Base-by-base conservation (phyloP, 1,140 invertebrate genomes). In the Tribolium castaneum region DNA sequence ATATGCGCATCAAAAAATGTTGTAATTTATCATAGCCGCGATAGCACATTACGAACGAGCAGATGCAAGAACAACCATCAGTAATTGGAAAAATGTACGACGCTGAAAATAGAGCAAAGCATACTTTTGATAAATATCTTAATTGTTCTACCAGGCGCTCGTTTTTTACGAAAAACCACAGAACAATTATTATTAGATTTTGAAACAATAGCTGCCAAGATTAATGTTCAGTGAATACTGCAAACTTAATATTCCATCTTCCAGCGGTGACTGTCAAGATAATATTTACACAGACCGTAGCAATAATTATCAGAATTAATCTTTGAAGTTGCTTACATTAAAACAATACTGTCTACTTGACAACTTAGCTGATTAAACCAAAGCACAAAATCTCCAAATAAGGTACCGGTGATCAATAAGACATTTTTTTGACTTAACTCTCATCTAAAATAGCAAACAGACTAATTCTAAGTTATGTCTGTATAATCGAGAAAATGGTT, bases 231-330 rank as follows among this genome's bases (percentile, higher is more conserved):
- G 1, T 16, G 19, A 25, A 59, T 9, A 59, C 25, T 22, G n/a
- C 19, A 59, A 19, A 59, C 54, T 59, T n/a, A 59, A 59, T 59
- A 59, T 25, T 25, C 19, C 54, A 25, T 59, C 19, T 59, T 22
- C 10, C 19, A 25, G 19, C 54, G 19, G 54, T 59, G 19, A n/a
- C 54, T 59, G 54, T 59, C 54, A 59, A 59, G 54, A 59, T 59
- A 59, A 59, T 59, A 59, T 59, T 59, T 59, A 59, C 52, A 56
- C 7, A 51, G 5, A 56, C 14, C 54, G 19, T 22, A 30, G n/a
- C 19, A 59, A 59, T 59, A 59, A 59, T 59, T 59, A 59, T 59
- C 54, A 59, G n/a, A 59, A 59, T 59, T 19, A 22, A 59, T 59
- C 54, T 59, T 59, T 25, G 54, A 16, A 59, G 5, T 59, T 59